Evolutionary conservation across 2,113 vertebrate species (phyloP).

Genomic region (Uria lomvia): DNA sequence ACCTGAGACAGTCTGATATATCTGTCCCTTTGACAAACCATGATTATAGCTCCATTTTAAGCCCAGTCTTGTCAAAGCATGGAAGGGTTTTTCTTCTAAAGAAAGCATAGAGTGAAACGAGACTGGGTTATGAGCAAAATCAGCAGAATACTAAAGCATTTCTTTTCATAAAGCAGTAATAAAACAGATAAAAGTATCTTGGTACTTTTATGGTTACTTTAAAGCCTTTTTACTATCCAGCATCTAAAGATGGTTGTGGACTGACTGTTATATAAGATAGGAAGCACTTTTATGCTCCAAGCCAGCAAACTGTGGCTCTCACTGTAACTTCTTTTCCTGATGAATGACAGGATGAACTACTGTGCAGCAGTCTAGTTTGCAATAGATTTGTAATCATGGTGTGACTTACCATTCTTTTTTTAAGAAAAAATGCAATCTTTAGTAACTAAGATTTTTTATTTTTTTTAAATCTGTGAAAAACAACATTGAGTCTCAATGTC

Average conservation of each 20-base stretch:
- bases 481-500: rapidly evolving
- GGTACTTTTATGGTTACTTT: background rate
- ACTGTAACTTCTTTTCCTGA: background rate
- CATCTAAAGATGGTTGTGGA: background rate
- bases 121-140: background rate
- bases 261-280: background rate
- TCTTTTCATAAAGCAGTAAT: background rate
- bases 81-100: background rate
- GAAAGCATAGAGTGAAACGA: background rate
- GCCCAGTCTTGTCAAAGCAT: background rate
- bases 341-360: background rate
- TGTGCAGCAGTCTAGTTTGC: background rate
- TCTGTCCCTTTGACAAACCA: background rate
- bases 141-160: background rate
- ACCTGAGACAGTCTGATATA: background rate
- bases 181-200: background rate
- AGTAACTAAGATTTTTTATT: background rate
- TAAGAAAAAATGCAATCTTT: background rate
- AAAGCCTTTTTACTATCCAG: background rate
- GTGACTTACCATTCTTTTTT: background rate
- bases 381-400: background rate
- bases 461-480: background rate
- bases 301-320: background rate
- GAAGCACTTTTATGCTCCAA: background rate
- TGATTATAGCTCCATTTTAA: background rate